A percentile compares a stretch with the other conserved stretches of the same genome.
Evolutionary conservation across 1,140 invertebrate genomes (phyloP).

Genomic region (Ceratina calcarata): DNA sequence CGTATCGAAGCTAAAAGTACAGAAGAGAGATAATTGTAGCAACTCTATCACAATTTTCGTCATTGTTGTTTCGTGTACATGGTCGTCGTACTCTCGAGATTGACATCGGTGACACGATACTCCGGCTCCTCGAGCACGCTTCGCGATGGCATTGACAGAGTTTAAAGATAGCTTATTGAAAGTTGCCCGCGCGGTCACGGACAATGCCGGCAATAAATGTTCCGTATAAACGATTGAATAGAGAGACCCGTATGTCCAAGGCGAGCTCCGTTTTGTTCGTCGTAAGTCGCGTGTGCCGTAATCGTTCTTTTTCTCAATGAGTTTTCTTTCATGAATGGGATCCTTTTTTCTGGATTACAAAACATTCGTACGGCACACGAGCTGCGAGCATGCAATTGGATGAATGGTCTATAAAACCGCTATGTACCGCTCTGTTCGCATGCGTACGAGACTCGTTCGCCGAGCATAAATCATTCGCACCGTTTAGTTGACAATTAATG

Average conservation of each 20-base stretch:
- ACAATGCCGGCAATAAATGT: slow-evolving; percentile 33
- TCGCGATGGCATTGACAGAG: slow-evolving; percentile 48
- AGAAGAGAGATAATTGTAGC: too few species aligned
- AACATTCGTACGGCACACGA: neutral
- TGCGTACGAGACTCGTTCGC: too few species aligned
- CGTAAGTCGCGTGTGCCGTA: neutral
- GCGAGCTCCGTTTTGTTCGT: slow-evolving; percentile 5
- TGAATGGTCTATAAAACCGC: too few species aligned
- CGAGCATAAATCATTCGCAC: too few species aligned
- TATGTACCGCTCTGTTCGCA: too few species aligned
- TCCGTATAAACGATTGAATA: slow-evolving; percentile 24
- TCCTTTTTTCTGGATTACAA: neutral
- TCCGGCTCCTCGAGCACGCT: slow-evolving; percentile 38
- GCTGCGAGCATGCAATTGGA: too few species aligned
- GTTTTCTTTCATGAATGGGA: neutral
- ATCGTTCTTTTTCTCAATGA: slow-evolving; percentile 5
- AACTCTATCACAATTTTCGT: too few species aligned
- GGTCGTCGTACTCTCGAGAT: slow-evolving; percentile 26
- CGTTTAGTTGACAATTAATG: neutral
- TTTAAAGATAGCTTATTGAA: slow-evolving; percentile 55
- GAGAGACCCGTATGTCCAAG: neutral
- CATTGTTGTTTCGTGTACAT: too few species aligned
- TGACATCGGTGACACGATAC: slow-evolving; percentile 7
- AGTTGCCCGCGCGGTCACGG: slow-evolving; percentile 29
- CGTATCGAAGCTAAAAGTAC: too few species aligned